Conservation (phyloP, 2,797 vertebrate genomes). For the Aulostomus chinensis region DNA sequence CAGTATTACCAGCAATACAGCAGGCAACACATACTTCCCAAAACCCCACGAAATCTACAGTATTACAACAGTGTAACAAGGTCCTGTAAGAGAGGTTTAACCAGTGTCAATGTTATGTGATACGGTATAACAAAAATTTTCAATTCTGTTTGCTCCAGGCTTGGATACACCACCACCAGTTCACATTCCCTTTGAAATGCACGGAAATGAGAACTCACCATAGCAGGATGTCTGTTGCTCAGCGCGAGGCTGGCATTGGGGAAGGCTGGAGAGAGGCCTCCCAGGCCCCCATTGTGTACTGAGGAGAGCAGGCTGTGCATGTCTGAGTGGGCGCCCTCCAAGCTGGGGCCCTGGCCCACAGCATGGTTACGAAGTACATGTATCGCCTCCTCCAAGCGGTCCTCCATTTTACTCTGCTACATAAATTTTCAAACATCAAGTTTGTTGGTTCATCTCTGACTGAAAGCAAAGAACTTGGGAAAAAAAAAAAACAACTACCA, state of each 20-base stretch:
- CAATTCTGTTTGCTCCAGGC: background rate
- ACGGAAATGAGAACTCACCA: slow-evolving; percentile 82
- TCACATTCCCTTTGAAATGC: background rate
- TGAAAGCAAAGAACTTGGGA: no score
- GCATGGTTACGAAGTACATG: slow-evolving; percentile 95
- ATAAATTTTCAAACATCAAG: no score
- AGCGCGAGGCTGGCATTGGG: slow-evolving; percentile 85
- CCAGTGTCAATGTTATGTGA: background rate
- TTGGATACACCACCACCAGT: background rate
- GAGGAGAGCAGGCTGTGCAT: slow-evolving; percentile 87
- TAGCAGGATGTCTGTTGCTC: slow-evolving; percentile 85
- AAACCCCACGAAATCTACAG: background rate
- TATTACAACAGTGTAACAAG: background rate
- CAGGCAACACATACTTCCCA: no score
- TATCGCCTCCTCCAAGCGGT: slow-evolving; percentile 96
- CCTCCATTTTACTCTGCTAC: slow-evolving; percentile 97
- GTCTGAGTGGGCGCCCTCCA: slow-evolving; percentile 85
- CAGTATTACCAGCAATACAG: no score
- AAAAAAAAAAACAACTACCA: background rate
- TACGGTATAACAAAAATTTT: background rate
- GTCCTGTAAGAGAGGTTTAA: background rate
- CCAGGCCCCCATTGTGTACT: slow-evolving; percentile 83
- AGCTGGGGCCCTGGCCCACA: slow-evolving; percentile 85
- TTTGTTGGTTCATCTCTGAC: no score
- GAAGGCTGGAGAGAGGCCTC: slow-evolving; percentile 86